phyloP scores from a whole-genome alignment of 2,797 vertebrate genomes.

The Aselliscus stoliczkanus region DNA sequence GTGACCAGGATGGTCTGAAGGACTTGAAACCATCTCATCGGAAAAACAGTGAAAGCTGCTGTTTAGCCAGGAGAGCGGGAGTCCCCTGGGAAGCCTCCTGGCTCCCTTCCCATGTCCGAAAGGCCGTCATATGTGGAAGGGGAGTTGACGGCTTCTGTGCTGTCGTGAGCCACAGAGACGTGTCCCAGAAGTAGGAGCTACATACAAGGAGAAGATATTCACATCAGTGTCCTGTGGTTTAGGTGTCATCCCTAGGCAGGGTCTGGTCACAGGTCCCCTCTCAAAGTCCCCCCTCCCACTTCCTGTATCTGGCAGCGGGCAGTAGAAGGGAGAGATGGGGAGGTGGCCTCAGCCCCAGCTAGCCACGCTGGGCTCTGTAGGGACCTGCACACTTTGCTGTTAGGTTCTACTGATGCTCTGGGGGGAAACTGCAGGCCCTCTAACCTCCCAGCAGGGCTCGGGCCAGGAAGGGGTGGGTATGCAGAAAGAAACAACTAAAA shows the following conservation, averaged over 20 bases:
- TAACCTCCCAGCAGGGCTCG: neutral
- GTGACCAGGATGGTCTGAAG: neutral
- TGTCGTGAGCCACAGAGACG: neutral
- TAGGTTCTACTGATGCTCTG: no score
- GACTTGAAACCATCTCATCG: neutral
- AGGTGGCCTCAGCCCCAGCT: fast-evolving
- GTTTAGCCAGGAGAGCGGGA: neutral
- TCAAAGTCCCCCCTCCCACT: fast-evolving
- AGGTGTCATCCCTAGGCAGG: neutral
- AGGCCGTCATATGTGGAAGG: neutral
- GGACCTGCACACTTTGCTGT: fast-evolving
- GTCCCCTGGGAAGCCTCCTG: fast-evolving
- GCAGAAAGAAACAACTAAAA: neutral
- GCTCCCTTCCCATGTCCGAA: neutral
- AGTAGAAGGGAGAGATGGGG: no score
- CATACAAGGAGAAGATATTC: neutral
- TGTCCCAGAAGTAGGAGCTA: neutral
- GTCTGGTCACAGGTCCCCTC: neutral
- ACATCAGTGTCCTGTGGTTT: neutral
- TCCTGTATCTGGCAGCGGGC: neutral
- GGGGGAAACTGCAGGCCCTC: neutral
- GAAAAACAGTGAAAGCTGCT: neutral
- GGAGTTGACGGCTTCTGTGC: neutral
- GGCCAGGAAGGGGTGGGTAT: neutral
- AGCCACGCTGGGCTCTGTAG: neutral